Evolutionary conservation across 2,797 vertebrate genomes (phyloP).

Genomic region (Ctenosaura bakeri): DNA sequence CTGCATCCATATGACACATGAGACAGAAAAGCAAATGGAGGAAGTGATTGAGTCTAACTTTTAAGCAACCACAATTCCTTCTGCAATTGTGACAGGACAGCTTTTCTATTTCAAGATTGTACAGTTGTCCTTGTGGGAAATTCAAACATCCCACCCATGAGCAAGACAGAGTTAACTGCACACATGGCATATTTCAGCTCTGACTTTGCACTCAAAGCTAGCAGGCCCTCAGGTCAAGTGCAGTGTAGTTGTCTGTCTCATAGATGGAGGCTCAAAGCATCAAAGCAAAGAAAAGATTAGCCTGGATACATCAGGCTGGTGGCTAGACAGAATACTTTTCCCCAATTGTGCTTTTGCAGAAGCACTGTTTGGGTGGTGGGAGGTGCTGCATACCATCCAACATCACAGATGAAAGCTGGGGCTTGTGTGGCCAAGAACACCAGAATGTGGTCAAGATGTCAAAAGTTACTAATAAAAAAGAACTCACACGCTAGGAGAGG

Average conservation of each 20-base stretch:
- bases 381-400: too few species aligned
- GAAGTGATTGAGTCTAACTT: neutral
- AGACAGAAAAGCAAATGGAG: neutral
- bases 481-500: too few species aligned
- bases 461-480: too few species aligned
- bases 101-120: conserved; percentile 23
- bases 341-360: neutral
- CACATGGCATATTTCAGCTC: conserved; percentile 18
- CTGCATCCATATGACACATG: neutral
- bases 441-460: too few species aligned
- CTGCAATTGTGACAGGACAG: neutral
- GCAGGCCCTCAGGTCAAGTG: conserved; percentile 12
- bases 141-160: neutral
- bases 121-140: conserved; percentile 35
- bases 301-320: neutral
- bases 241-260: neutral
- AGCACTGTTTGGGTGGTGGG: neutral
- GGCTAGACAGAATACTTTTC: neutral
- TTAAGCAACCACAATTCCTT: neutral
- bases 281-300: conserved; percentile 22
- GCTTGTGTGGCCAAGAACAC: too few species aligned
- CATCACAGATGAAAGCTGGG: too few species aligned
- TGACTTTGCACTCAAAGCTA: conserved; percentile 15
- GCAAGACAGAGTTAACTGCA: neutral
- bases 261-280: neutral